Percentiles rank a stretch among this genome's conserved stretches.
phyloP scores from a whole-genome alignment of 2,888 invertebrate genomes.

The Tryphoninae sp. region DNA sequence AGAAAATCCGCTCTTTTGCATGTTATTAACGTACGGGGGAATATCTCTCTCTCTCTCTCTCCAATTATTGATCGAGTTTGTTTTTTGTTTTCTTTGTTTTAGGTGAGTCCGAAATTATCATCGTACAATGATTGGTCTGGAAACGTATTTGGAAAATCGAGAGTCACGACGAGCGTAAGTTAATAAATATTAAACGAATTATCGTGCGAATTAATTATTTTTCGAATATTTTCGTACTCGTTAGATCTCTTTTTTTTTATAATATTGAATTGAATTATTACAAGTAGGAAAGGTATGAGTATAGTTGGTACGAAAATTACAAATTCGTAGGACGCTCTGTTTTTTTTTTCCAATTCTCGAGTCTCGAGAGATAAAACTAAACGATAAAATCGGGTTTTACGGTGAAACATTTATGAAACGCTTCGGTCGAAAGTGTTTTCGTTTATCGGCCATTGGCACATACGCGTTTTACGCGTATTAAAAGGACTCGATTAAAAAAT shows the following conservation, averaged over 20 bases:
- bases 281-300: too few relatives aligned
- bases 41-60: neutral
- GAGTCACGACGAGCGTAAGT: neutral
- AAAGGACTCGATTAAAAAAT: constrained; percentile 42
- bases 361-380: neutral
- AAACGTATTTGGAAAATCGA: neutral
- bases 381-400: neutral
- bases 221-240: too few relatives aligned
- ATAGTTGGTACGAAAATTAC: too few relatives aligned
- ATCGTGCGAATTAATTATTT: too few relatives aligned
- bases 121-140: neutral
- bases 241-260: too few relatives aligned
- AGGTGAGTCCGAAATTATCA: constrained; percentile 67
- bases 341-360: neutral
- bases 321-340: neutral
- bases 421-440: neutral
- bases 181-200: neutral
- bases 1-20: constrained; percentile 24
- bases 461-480: constrained; percentile 16
- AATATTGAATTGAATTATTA: too few relatives aligned
- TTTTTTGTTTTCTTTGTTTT: constrained; percentile 62
- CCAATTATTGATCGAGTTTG: constrained; percentile 37
- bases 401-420: neutral
- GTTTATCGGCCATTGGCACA: neutral
- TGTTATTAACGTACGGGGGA: neutral